Evolutionary conservation across 2,113 vertebrate genomes (phyloP), one percentile per base, ranked within the genome.

Genomic region (Lasiurus cinereus): DNA sequence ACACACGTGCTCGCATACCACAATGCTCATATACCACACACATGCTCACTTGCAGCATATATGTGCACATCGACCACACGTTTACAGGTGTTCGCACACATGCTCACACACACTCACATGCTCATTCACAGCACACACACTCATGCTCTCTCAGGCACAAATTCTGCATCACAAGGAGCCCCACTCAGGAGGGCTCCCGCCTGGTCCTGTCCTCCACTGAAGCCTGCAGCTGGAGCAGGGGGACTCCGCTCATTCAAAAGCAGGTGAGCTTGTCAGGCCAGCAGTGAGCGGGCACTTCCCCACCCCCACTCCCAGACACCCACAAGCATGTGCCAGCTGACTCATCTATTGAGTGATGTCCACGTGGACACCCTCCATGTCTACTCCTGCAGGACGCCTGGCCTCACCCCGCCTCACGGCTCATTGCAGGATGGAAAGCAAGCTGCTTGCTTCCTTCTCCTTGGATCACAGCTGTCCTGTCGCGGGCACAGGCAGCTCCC

Each of bases 401-500:
- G 36, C 29, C 22, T 82, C 66, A 5, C 19, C 88, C 31, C 62
- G 14, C 54, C 2, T 24, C 19, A 2, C 0, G 0, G 54, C 67
- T 29, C 0, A 3, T 2, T 1, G 5, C 27, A 21, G 62, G 46
- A 22, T 3, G 15, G 77, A 22, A 33, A 74, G 19, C 4, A 21
- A 19, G 4, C 62, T 6, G 2, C 4, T 7, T 0, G 46, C 27
- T n/a, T 73, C 62, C 29, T 11, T 19, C 13, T 10, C 73, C 36
- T 36, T 43, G 29, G n/a, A 66, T 69, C 0, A 0, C 0, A 1
- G 27, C 88, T 16, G 21, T 9, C 0, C 7, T 3, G 39, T 5
- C 73, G 6, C 0, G 0, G 64, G 59, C 11, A 1, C 5, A 3
- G 39, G 2, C 5, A 6, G 0, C 24, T 18, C 64, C 9, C 19